Conservation (phyloP, 2,888 invertebrate genomes). For the Dryococelus australis region DNA sequence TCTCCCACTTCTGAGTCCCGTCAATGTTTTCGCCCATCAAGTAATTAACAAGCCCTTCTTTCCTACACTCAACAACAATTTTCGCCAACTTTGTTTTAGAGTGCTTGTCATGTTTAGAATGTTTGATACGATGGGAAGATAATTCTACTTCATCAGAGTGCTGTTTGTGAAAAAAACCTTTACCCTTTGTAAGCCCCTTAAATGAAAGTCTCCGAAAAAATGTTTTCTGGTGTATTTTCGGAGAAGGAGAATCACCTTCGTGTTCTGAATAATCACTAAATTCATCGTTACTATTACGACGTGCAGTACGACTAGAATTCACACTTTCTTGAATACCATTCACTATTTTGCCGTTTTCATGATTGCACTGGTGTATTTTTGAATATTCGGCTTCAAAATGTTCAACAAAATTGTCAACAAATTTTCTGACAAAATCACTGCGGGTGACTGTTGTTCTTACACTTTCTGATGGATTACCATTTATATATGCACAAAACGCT, state of each 20-base stretch:
- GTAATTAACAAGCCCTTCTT: constrained; percentile 93
- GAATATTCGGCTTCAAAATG: constrained; percentile 84
- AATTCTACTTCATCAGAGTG: constrained; percentile 86
- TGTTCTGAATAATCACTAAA: constrained; percentile 73
- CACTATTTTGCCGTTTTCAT: constrained; percentile 59
- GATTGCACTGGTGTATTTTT: constrained; percentile 47
- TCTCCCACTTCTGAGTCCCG: constrained; percentile 92
- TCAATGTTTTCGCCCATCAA: constrained; percentile 91
- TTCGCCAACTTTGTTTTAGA: constrained; percentile 88
- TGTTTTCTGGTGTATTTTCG: constrained; percentile 81
- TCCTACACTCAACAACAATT: constrained; percentile 91
- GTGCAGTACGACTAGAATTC: constrained; percentile 21
- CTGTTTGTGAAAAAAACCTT: constrained; percentile 88
- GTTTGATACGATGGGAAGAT: constrained; percentile 56
- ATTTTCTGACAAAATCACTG: constrained; percentile 81
- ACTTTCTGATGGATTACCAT: constrained; percentile 72
- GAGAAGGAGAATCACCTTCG: constrained; percentile 73
- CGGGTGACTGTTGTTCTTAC: constrained; percentile 73
- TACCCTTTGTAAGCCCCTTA: constrained; percentile 83
- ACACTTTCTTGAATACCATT: constrained; percentile 48
- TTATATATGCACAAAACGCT: constrained; percentile 81
- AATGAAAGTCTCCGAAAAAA: constrained; percentile 88
- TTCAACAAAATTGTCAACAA: constrained; percentile 83
- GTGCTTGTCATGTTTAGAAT: constrained; percentile 67
- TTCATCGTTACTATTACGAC: constrained; percentile 49